phyloP scores from a whole-genome alignment of 1,140 invertebrate species.

The Pteromalus puparum region DNA sequence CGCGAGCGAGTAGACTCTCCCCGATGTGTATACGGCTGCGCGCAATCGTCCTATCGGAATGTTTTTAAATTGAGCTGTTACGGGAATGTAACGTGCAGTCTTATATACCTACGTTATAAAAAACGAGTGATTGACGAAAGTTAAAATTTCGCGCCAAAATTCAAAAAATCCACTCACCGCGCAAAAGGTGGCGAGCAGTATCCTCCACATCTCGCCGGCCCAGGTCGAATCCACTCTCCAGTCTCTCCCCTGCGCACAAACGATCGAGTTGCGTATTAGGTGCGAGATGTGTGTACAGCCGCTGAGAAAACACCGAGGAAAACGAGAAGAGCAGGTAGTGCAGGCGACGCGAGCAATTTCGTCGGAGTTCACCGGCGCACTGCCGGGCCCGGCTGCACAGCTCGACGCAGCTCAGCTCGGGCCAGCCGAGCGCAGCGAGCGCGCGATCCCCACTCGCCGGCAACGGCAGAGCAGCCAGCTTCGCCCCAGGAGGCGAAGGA shows the following conservation, averaged over 20 bases:
- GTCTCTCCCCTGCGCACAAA: background rate
- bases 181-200: constrained; percentile 69
- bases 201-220: constrained; percentile 67
- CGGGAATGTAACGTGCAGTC: too few relatives aligned
- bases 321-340: background rate
- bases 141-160: too few relatives aligned
- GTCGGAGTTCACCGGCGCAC: constrained; percentile 67
- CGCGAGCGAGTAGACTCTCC: too few relatives aligned
- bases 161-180: constrained; percentile 64
- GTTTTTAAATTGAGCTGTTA: background rate
- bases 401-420: constrained; percentile 53
- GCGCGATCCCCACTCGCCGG: background rate
- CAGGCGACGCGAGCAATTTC: constrained; percentile 66
- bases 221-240: background rate
- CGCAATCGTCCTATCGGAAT: too few relatives aligned
- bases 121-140: background rate
- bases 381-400: constrained; percentile 36
- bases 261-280: too few relatives aligned
- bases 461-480: background rate
- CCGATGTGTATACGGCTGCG: too few relatives aligned
- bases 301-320: background rate
- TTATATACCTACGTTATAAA: background rate
- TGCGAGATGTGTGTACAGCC: background rate
- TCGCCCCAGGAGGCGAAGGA: background rate
- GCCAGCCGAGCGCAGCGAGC: background rate